Percentiles rank a stretch among this genome's conserved stretches.
Evolutionary conservation across 2,888 invertebrate species (phyloP).

Genomic region (Elegia similella): DNA sequence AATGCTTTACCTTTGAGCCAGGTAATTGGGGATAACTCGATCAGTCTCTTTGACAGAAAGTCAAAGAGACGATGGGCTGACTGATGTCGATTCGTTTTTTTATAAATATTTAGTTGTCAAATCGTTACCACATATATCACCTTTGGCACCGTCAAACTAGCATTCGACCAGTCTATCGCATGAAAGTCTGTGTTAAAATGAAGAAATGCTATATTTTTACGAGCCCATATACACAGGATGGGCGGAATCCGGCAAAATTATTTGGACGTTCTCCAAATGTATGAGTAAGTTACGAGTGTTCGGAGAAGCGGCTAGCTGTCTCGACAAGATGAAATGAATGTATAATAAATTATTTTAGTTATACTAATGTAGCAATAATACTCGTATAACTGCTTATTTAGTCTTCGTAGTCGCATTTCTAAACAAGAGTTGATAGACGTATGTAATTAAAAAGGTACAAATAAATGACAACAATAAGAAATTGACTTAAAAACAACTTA

Average conservation of each 20-base stretch:
- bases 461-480: no score
- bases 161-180: background rate
- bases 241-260: conserved; percentile 36
- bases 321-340: background rate
- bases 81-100: no score
- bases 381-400: background rate
- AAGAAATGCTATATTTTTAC: conserved; percentile 41
- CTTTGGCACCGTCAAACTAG: no score
- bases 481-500: no score
- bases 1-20: no score
- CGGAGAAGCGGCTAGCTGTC: conserved; percentile 17
- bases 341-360: conserved; percentile 1
- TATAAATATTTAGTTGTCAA: no score
- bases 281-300: conserved; percentile 26
- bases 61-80: no score
- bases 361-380: background rate
- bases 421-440: no score
- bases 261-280: conserved; percentile 35
- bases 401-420: background rate
- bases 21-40: no score
- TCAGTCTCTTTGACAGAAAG: no score
- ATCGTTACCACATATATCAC: no score
- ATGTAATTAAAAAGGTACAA: no score
- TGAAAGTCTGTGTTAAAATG: conserved; percentile 14
- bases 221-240: conserved; percentile 40